Evolutionary conservation across 2,797 vertebrate genomes (phyloP).

Genomic region (Phyllotis vaccarum): DNA sequence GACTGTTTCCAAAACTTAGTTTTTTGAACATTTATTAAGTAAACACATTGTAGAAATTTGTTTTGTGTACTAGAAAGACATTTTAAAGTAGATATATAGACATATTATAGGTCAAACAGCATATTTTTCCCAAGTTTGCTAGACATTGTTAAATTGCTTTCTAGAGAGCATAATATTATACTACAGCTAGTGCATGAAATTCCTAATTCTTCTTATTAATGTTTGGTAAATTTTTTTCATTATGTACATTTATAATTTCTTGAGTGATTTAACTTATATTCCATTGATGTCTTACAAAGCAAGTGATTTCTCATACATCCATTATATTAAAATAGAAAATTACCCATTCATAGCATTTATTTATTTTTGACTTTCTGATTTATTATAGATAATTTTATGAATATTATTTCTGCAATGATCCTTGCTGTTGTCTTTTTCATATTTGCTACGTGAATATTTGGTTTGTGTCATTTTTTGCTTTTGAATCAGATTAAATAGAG

Average conservation of each 20-base stretch:
- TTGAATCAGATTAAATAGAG: slow-evolving; percentile 31
- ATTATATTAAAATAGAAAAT: background rate
- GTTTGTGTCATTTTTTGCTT: slow-evolving; percentile 46
- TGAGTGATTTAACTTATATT: slow-evolving; percentile 11
- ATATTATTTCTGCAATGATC: slow-evolving; percentile 30
- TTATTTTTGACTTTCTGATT: slow-evolving; percentile 46
- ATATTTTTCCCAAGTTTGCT: background rate
- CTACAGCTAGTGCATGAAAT: background rate
- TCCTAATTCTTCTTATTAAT: slow-evolving; percentile 18
- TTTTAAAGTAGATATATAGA: background rate
- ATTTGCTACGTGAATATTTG: slow-evolving; percentile 28
- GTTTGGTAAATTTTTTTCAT: slow-evolving; percentile 26
- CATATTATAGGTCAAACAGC: background rate
- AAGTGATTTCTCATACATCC: background rate
- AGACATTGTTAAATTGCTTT: slow-evolving; percentile 4
- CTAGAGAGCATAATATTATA: background rate
- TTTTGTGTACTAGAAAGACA: background rate
- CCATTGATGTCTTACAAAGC: background rate
- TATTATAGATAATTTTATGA: background rate
- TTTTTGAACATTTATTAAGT: slow-evolving; percentile 12
- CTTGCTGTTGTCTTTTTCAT: background rate
- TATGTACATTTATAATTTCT: background rate
- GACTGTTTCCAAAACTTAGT: slow-evolving; percentile 33
- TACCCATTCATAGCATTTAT: background rate
- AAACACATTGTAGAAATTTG: background rate